Conservation (phyloP, 2,797 vertebrate species). For the Hoplostethus atlanticus region DNA sequence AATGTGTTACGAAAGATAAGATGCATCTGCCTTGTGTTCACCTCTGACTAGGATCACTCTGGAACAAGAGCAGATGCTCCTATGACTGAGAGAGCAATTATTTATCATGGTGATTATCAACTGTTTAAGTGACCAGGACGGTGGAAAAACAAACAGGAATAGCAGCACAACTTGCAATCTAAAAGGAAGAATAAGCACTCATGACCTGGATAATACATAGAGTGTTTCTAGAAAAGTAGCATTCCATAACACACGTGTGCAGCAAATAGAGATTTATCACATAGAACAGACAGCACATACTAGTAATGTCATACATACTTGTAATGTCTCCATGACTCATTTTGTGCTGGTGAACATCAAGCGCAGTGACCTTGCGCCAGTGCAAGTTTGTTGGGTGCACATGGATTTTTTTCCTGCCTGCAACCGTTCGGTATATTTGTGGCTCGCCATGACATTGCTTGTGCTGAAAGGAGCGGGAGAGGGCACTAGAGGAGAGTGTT, state of each 20-base stretch:
- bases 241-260: not conserved
- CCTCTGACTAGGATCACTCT: conserved; percentile 24
- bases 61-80: conserved; percentile 39
- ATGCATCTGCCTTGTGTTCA: conserved; percentile 13
- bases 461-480: no score
- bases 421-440: no score
- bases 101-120: conserved; percentile 61
- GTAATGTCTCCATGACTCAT: not conserved
- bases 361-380: no score
- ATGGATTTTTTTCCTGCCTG: no score
- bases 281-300: not conserved
- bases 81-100: conserved; percentile 68
- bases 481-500: no score
- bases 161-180: not conserved
- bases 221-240: not conserved
- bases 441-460: no score
- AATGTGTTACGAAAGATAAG: conserved; percentile 2
- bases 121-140: conserved; percentile 37
- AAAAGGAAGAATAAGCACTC: not conserved
- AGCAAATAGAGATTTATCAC: not conserved
- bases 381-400: no score
- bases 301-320: no score
- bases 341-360: no score
- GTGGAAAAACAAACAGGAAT: conserved; percentile 10
- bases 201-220: not conserved